phyloP scores from a whole-genome alignment of 2,888 invertebrate species.

The Brachylomia viminalis region DNA sequence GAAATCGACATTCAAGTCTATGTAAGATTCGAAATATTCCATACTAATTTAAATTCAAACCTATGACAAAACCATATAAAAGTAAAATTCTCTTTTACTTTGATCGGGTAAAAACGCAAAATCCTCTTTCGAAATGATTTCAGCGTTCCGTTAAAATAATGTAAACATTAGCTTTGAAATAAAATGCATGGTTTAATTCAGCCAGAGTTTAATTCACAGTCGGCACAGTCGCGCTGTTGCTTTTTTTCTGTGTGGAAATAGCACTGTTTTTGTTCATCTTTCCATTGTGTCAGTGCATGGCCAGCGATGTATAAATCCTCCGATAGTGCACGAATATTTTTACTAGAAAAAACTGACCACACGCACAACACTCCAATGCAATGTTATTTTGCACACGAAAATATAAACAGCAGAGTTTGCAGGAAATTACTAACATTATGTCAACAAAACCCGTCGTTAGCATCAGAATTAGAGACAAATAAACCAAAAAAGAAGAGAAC shows the following conservation, averaged over 20 bases:
- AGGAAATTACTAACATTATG: constrained; percentile 31
- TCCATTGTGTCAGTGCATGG: constrained; percentile 82
- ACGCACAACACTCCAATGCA: constrained; percentile 71
- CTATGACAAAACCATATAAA: constrained; percentile 17
- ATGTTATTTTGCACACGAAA: constrained; percentile 67
- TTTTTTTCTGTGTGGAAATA: constrained; percentile 75
- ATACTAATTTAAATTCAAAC: constrained; percentile 35
- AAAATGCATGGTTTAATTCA: constrained; percentile 64
- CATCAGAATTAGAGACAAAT: constrained; percentile 30
- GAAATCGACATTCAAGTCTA: constrained; percentile 23
- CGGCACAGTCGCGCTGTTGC: constrained; percentile 66
- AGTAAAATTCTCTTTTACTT: constrained; percentile 11
- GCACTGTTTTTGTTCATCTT: constrained; percentile 85
- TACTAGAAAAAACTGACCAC: constrained; percentile 78
- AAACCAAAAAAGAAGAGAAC: constrained; percentile 38
- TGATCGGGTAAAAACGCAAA: constrained; percentile 3
- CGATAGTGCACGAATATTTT: constrained; percentile 84
- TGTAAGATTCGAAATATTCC: constrained; percentile 19
- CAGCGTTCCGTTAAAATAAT: constrained; percentile 47
- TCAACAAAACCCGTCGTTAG: constrained; percentile 28
- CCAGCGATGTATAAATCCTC: constrained; percentile 87
- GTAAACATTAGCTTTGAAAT: constrained; percentile 62
- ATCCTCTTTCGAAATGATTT: constrained; percentile 25
- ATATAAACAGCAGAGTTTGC: constrained; percentile 30
- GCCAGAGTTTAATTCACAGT: constrained; percentile 58